Conservation (phyloP, 2,113 vertebrate species). For the Brachirus orientalis region DNA sequence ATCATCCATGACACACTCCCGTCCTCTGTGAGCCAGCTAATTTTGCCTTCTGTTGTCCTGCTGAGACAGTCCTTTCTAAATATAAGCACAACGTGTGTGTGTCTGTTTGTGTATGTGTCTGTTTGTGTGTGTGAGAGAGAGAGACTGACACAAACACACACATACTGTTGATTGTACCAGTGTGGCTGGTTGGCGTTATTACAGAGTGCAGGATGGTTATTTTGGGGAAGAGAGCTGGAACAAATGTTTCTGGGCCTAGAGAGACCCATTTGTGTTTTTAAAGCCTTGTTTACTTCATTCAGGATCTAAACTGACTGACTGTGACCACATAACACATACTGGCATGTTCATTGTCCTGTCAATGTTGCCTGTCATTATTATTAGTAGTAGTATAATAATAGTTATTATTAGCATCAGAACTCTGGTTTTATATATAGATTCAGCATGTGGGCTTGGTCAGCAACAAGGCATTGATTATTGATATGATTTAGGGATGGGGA, state of each 20-base stretch:
- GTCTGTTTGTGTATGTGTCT: slow-evolving; percentile 29
- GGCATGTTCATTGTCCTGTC: background rate
- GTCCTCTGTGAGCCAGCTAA: slow-evolving; percentile 47
- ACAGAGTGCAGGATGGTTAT: slow-evolving; percentile 53
- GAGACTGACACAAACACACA: background rate
- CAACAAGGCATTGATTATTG: too few species aligned
- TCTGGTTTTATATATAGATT: too few species aligned
- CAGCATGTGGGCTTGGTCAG: too few species aligned
- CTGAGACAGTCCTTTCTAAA: slow-evolving; percentile 76
- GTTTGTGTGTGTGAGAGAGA: slow-evolving; percentile 5
- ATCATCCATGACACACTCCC: slow-evolving; percentile 74
- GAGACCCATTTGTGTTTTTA: slow-evolving; percentile 28
- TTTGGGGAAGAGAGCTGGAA: slow-evolving; percentile 45
- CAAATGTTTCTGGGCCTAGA: slow-evolving; percentile 50
- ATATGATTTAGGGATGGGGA: too few species aligned
- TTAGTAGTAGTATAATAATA: too few species aligned
- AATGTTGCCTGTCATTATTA: too few species aligned
- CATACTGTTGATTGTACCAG: slow-evolving; percentile 46
- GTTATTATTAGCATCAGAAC: too few species aligned
- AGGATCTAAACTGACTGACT: slow-evolving; percentile 8
- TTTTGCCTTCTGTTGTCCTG: slow-evolving; percentile 68
- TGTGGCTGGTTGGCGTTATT: slow-evolving; percentile 63
- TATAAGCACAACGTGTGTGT: slow-evolving; percentile 54
- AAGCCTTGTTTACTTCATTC: slow-evolving; percentile 32
- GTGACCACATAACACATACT: too few species aligned